Evolutionary conservation across 2,113 vertebrate species (phyloP).

Genomic region (Rhegmatorhina hoffmannsi): DNA sequence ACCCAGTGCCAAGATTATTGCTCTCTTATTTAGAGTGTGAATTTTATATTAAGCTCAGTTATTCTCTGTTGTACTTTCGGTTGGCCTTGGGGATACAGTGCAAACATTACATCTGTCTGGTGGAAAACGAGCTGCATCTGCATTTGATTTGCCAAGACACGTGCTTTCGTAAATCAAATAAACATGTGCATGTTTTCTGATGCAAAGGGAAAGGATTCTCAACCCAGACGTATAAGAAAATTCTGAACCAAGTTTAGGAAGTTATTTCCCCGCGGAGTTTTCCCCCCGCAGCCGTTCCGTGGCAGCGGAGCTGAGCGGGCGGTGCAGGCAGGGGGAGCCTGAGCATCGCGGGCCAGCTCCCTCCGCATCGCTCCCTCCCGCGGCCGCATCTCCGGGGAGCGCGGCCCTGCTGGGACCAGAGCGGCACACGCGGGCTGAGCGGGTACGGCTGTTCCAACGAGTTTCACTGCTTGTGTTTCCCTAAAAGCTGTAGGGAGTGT

Average conservation of each 20-base stretch:
- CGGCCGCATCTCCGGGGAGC: not conserved
- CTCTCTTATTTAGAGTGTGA: not conserved
- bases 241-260: not conserved
- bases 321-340: constrained; percentile 39
- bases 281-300: not conserved
- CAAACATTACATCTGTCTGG: not conserved
- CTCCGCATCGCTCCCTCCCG: not conserved
- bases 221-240: not conserved
- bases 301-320: not conserved
- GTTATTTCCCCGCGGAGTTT: not conserved
- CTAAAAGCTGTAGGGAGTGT: not conserved
- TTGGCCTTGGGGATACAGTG: not conserved
- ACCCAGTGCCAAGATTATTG: not conserved
- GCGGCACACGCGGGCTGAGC: not conserved
- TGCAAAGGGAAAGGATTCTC: not conserved
- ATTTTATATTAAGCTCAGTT: not conserved
- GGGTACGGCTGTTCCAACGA: not conserved
- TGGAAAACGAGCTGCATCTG: not conserved
- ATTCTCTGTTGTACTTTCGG: not conserved
- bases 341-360: not conserved
- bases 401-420: rapidly evolving
- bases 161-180: not conserved
- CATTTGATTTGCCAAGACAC: not conserved
- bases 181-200: no score
- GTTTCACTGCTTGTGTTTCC: rapidly evolving